Percentiles rank a stretch among this genome's conserved stretches.
Conservation (phyloP, 2,888 invertebrate genomes). For the Hemistola chrysoprasaria region DNA sequence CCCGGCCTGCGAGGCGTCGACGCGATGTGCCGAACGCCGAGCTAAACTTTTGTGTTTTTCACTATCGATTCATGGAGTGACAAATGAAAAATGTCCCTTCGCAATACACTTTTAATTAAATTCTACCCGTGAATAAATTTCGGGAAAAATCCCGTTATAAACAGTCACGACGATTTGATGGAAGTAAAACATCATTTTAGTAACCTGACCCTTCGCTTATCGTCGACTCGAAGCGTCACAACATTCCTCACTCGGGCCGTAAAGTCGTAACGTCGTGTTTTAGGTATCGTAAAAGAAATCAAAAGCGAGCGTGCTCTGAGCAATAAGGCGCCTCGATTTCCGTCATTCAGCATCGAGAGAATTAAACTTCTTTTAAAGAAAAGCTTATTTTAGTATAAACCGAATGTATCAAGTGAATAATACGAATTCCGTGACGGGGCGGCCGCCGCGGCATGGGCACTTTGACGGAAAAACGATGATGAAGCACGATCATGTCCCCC, state of each 20-base stretch:
- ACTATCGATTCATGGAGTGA: constrained; percentile 48
- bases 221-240: constrained; percentile 37
- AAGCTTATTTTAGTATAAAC: constrained; percentile 61
- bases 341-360: constrained; percentile 64
- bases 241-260: constrained; percentile 56
- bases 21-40: constrained; percentile 32
- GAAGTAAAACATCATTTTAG: constrained; percentile 21
- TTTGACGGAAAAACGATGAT: constrained; percentile 73
- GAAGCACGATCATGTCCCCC: constrained; percentile 68
- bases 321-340: constrained; percentile 70
- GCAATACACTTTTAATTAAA: constrained; percentile 19
- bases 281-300: constrained; percentile 65
- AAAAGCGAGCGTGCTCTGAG: constrained; percentile 61
- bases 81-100: constrained; percentile 22
- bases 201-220: constrained; percentile 36
- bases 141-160: constrained; percentile 11
- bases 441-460: constrained; percentile 46
- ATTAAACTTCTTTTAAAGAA: constrained; percentile 69
- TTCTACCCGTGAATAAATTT: constrained; percentile 19
- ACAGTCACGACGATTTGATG: constrained; percentile 22
- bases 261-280: constrained; percentile 63
- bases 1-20: constrained; percentile 41
- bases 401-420: constrained; percentile 65
- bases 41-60: constrained; percentile 54
- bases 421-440: constrained; percentile 63